Evolutionary conservation across 2,888 invertebrate species (phyloP), one percentile per base, ranked within the genome.

Genomic region (Abscondita cerata): DNA sequence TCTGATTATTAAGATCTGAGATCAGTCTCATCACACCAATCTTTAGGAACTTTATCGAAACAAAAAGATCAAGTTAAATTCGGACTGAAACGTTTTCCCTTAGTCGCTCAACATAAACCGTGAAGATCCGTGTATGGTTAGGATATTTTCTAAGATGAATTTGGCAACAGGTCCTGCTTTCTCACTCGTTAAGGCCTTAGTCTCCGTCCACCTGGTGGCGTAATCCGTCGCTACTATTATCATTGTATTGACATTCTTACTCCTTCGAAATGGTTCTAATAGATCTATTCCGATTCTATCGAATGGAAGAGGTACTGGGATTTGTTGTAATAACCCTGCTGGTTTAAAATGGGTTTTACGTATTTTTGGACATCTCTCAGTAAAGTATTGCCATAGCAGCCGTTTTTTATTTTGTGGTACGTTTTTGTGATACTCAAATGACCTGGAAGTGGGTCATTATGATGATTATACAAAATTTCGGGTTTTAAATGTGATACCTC

Each of bases 191-290:
- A 73, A 18, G 1, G 47, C 69, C 19, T 25, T 47, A 2, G 66
- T 64, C 59, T 69, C 69, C 1, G 64, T 63, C 56, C 62, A 73
- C n/a, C 68, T 25, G 0, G 73, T 70, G 2, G 71, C 69, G 33
- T 70, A 73, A 47, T 71, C 71, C 1, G 70, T 72, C 0, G 71
- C 70, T 3, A 73, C 70, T 1, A 72, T 57, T 9, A 73, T 70
- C 4, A 66, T 55, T 0, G 60, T 71, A 51, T 71, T 70, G 11
- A 68, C 69, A 6, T 38, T 47, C 9, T 34, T 51, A 25, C 69
- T 70, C 48, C 55, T 60, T 2, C 64, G 18, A 40, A 57, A 57
- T 18, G 57, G 57, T 11, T 51, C 57, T 40, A 57, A 33, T 9
- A 71, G 41, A 19, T 57, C 57, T 16, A 57, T 52, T n/a, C 55